phyloP scores from a whole-genome alignment of 2,888 invertebrate species.

The Apamea crenata region DNA sequence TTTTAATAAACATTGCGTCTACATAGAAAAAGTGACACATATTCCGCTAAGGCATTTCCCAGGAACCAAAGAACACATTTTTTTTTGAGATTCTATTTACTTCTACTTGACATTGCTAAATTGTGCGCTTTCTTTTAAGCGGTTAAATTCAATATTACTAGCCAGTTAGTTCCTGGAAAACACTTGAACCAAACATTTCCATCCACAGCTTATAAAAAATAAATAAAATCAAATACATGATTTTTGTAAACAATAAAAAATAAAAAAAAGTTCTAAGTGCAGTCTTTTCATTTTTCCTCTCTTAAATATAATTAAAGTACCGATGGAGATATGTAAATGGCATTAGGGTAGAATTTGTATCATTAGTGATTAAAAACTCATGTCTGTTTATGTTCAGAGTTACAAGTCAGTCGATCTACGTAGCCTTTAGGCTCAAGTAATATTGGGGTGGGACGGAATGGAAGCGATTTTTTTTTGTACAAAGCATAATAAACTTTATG shows the following conservation, averaged over 20 bases:
- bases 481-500: no score
- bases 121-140: conserved; percentile 16
- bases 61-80: neutral
- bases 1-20: conserved; percentile 35
- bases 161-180: neutral
- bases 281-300: conserved; percentile 61
- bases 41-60: neutral
- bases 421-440: no score
- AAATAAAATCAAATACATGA: conserved; percentile 31
- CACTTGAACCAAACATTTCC: neutral
- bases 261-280: conserved; percentile 40
- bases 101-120: neutral
- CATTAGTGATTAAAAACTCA: conserved; percentile 22
- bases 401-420: no score
- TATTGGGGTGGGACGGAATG: no score
- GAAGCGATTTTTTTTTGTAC: no score
- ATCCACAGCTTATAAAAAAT: conserved; percentile 10
- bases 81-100: neutral
- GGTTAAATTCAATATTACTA: neutral
- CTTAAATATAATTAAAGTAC: conserved; percentile 51
- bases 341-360: conserved; percentile 14
- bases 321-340: conserved; percentile 59
- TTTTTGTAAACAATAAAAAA: conserved; percentile 34
- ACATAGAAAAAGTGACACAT: conserved; percentile 20
- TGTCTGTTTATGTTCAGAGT: neutral